Base-by-base conservation (phyloP, 2,888 invertebrate species). In the Nymphalis polychloros region DNA sequence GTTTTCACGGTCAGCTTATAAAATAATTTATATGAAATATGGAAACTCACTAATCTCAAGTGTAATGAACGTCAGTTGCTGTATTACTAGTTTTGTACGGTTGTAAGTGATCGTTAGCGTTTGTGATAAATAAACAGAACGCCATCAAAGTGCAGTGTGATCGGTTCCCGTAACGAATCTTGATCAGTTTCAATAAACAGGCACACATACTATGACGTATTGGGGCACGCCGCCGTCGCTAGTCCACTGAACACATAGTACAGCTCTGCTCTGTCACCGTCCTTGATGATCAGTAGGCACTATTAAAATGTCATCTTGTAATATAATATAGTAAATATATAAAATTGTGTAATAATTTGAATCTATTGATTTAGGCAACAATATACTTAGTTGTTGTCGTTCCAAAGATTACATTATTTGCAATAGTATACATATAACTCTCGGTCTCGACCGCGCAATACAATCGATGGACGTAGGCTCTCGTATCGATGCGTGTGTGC, bases 121-220 rank as follows among this genome's bases (percentile, higher is more conserved):
- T 23, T 20, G 1, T 4, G 13, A 27, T 52, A 17, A 16, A 55
- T 35, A 55, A 31, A 55, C 31, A 31, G n/a, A n/a, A 31, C 8
- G 35, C n/a, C 52, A 27, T 16, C 13, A 27, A 6, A 23, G 27
- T 16, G 55, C 27, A n/a, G 35, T 35, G 55, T 35, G 31, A 31
- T 55, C 55, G 55, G 35, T 55, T 55, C 31, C 31, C n/a, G n/a
- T 55, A 55, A 55, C n/a, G 55, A 31, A 8, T 55, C n/a, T 55
- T 31, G 31, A 17, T 55, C 55, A n/a, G 31, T 55, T 17, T 55
- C 55, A 31, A 55, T 20, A 55, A n/a, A 27, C 27, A 53, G 19
- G n/a, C 31, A 8, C 8, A 7, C n/a, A n/a, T n/a, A 2, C 31
- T 55, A n/a, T 55, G 55, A 55, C 55, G 55, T 35, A 27, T 13